Percentiles rank a stretch among this genome's conserved stretches.
Evolutionary conservation across 2,113 vertebrate species (phyloP).

Genomic region (Poecilia latipinna): DNA sequence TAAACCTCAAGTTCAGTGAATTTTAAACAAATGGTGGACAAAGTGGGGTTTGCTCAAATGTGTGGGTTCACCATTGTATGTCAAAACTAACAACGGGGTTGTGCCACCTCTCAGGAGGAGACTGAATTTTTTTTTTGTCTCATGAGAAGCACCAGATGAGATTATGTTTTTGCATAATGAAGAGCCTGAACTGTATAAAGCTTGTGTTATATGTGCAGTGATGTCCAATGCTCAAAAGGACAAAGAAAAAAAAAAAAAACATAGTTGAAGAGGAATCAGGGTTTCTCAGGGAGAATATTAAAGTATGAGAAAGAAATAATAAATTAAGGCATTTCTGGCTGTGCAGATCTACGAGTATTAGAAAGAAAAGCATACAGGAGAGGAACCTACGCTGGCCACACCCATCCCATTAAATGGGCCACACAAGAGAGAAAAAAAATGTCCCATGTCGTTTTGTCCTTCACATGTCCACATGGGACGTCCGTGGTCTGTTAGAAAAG

Average conservation of each 20-base stretch:
- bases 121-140: neutral
- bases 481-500: slow-evolving; percentile 12
- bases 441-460: slow-evolving; percentile 5
- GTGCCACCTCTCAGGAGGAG: neutral
- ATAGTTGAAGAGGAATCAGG: neutral
- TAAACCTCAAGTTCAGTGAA: neutral
- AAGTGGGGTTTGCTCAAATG: neutral
- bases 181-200: neutral
- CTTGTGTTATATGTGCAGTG: neutral
- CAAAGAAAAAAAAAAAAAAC: neutral
- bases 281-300: slow-evolving; percentile 16
- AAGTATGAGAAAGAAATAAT: slow-evolving; percentile 6
- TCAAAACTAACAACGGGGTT: neutral
- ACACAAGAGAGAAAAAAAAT: slow-evolving; percentile 29
- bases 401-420: slow-evolving; percentile 2
- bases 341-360: neutral
- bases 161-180: slow-evolving; percentile 17
- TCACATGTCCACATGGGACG: slow-evolving; percentile 15
- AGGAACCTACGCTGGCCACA: slow-evolving; percentile 11
- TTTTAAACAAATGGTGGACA: slow-evolving; percentile 1
- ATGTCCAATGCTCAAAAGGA: neutral
- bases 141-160: slow-evolving; percentile 3
- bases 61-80: neutral
- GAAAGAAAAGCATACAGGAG: slow-evolving; percentile 8
- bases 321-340: slow-evolving; percentile 45